These are phyloP conservation scores for Drosophila azteca DNA, from an alignment of 1,140 invertebrate genomes.

Conservation along the genomic window DNA sequence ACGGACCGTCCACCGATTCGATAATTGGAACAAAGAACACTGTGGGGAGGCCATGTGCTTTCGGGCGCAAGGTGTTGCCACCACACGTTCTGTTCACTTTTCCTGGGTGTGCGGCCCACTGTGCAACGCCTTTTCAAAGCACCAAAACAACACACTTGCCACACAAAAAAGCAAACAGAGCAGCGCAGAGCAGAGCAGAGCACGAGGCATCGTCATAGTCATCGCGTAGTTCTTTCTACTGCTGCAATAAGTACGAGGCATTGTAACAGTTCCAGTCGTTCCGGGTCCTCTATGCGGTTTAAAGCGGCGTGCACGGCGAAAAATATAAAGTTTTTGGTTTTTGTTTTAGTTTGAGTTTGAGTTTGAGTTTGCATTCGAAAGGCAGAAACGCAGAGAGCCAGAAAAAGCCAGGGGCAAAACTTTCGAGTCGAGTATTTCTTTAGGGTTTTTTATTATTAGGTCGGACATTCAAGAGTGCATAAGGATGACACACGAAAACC, in stretches of 20 bases:
- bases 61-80: not conserved
- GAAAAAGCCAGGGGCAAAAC: too few species aligned
- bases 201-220: slow-evolving; percentile 13
- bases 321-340: too few species aligned
- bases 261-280: slow-evolving; percentile 32
- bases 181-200: slow-evolving; percentile 12
- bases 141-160: slow-evolving; percentile 28
- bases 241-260: too few species aligned
- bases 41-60: slow-evolving; percentile 20
- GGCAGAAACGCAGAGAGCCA: too few species aligned
- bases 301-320: slow-evolving; percentile 11
- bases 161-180: slow-evolving; percentile 19
- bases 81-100: not conserved
- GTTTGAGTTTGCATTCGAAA: too few species aligned
- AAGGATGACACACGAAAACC: too few species aligned
- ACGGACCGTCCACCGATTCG: slow-evolving; percentile 18
- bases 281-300: slow-evolving; percentile 39
- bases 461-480: too few species aligned
- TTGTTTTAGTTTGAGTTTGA: too few species aligned
- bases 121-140: slow-evolving; percentile 16
- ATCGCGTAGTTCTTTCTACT: slow-evolving; percentile 9
- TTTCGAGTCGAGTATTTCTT: too few species aligned
- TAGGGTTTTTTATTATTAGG: too few species aligned
- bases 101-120: slow-evolving; percentile 10
- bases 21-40: slow-evolving; percentile 43